Evolutionary conservation across 1,140 invertebrate species (phyloP).

Genomic region (Lamellibrachia luymesi): DNA sequence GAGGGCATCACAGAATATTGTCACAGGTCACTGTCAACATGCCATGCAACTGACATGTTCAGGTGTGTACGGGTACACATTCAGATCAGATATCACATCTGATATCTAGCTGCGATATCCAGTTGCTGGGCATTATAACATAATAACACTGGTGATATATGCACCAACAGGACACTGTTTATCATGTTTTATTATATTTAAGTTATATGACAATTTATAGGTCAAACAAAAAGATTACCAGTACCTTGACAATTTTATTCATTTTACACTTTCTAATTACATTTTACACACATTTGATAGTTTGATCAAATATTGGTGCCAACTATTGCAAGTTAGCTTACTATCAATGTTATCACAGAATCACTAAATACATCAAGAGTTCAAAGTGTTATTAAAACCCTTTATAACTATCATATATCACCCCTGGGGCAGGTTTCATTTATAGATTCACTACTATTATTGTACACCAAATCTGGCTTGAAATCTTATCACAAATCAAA

Average conservation of each 20-base stretch:
- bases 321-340: no score
- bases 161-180: neutral
- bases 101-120: neutral
- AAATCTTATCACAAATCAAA: neutral
- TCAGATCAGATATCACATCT: neutral
- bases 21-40: neutral
- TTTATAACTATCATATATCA: neutral
- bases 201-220: no score
- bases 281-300: neutral
- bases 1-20: neutral
- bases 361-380: neutral
- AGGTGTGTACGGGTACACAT: neutral
- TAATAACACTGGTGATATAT: neutral
- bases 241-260: no score
- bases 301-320: no score
- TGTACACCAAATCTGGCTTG: neutral
- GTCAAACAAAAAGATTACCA: no score
- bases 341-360: neutral
- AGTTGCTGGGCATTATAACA: neutral
- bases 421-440: neutral
- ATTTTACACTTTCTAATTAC: neutral
- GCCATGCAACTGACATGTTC: no score
- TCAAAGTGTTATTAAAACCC: neutral
- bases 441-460: neutral
- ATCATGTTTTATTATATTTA: neutral